Evolutionary conservation across 2,113 vertebrate genomes (phyloP).

Genomic region (Dasypus novemcinctus): DNA sequence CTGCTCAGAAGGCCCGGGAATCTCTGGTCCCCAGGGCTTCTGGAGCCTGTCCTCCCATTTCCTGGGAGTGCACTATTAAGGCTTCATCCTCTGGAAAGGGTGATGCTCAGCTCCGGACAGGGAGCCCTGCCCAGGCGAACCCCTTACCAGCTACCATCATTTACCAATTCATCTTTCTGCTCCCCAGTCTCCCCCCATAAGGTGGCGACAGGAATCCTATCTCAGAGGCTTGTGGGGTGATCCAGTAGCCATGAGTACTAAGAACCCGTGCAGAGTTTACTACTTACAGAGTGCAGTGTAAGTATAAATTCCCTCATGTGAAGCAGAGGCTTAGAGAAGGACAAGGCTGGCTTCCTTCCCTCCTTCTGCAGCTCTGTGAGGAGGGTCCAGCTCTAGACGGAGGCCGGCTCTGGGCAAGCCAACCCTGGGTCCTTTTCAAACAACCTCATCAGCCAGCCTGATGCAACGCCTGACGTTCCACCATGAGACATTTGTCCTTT

Average conservation of each 20-base stretch:
- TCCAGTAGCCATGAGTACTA: neutral
- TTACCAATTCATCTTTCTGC: neutral
- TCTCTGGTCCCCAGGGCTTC: neutral
- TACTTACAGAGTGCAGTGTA: rapidly evolving
- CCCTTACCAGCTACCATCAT: neutral
- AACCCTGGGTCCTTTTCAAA: neutral
- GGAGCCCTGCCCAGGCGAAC: neutral
- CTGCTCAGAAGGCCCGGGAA: neutral
- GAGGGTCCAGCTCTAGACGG: neutral
- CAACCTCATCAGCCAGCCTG: neutral
- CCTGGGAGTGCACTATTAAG: too few species aligned
- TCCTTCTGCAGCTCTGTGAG: neutral
- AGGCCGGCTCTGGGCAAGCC: neutral
- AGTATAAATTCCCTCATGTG: neutral
- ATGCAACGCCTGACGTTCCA: rapidly evolving
- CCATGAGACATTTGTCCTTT: neutral
- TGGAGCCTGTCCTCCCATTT: neutral
- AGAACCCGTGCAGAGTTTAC: neutral
- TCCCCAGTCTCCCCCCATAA: neutral
- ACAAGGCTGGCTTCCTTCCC: rapidly evolving
- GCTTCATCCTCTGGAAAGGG: neutral
- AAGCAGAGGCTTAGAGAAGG: neutral
- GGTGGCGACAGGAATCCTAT: neutral
- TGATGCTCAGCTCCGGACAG: neutral
- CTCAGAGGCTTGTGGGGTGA: neutral